Base-by-base conservation (phyloP, 2,113 vertebrate species). In the Cygnus atratus region DNA sequence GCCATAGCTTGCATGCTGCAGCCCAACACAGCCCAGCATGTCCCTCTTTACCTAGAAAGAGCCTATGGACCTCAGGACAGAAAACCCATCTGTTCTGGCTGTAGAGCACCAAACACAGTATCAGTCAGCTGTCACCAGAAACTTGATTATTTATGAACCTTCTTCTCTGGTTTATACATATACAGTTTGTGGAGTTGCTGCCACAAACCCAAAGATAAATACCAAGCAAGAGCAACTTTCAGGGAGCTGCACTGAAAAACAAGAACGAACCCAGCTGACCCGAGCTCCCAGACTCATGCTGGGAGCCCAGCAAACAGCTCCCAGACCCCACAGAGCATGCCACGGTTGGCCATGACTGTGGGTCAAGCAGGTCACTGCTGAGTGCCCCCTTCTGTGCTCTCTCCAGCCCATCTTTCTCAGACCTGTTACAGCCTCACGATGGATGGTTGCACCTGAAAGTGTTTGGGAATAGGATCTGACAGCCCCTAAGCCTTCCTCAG, bases 321-420 rank as follows among this genome's bases (percentile, higher is more conserved):
- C 66, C 67, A 39, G 41, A 3, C 8, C n/a, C 11, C 4, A 3
- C 33, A 11, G 48, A 50, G 22, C 48, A 25, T 13, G 48, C 48
- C 48, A 50, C 11, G 22, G 22, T 3, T 24, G 48, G 48, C 22
- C 48, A 50, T 20, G 11, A 24, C 48, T 50, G 48, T 24, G 22
- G 48, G 48, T 9, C 0, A 0, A 65, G 67, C 18, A 75, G 17
- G n/a, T 12, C 3, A 0, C 29, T 63, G 61, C 52, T 2, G 0
- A 35, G 52, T 39, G 22, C 35, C 71, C 7, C 10, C 10, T 58
- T 11, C 21, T 61, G n/a, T 37, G 59, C 35, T 35, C 28, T 24
- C 84, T 63, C 39, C 54, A 57, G 7, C 29, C 14, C 28, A 9
- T 54, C 25, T 54, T 28, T 26, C 26, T 54, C 68, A 70, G 15